phyloP scores from a whole-genome alignment of 2,888 invertebrate genomes.

The Clivina fossor region DNA sequence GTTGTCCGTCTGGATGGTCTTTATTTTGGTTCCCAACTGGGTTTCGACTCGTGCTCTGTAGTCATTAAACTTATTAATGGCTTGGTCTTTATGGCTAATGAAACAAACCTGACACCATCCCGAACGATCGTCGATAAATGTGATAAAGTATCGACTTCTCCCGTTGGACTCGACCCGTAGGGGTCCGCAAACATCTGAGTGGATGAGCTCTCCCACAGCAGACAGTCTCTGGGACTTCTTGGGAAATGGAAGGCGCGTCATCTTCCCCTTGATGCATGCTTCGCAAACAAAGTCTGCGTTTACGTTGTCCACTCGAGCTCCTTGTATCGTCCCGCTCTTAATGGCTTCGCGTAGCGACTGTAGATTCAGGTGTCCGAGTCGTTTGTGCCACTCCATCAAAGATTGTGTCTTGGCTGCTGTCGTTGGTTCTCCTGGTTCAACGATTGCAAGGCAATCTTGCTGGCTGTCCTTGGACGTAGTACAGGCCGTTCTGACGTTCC shows the following conservation, averaged over 20 bases:
- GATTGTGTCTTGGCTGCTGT: constrained; percentile 12
- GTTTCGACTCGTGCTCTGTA: constrained; percentile 37
- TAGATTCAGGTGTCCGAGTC: constrained; percentile 11
- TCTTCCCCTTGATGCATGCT: constrained; percentile 31
- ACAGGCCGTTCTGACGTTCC: not conserved
- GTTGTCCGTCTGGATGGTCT: constrained; percentile 39
- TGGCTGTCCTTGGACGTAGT: not conserved
- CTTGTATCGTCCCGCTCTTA: not conserved
- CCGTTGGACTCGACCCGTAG: constrained; percentile 31
- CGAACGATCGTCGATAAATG: constrained; percentile 37
- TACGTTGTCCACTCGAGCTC: constrained; percentile 24
- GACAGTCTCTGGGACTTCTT: constrained; percentile 19
- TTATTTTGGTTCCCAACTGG: constrained; percentile 36
- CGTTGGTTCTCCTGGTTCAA: constrained; percentile 2
- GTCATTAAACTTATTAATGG: constrained; percentile 36
- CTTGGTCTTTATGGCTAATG: constrained; percentile 38
- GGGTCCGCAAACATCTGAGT: constrained; percentile 35
- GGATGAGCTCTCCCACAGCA: constrained; percentile 25
- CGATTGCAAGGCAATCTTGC: not conserved
- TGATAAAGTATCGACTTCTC: constrained; percentile 33
- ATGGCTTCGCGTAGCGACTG: constrained; percentile 3
- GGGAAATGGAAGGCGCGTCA: constrained; percentile 27
- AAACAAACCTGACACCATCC: constrained; percentile 35
- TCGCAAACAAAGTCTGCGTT: constrained; percentile 23
- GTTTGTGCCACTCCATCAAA: not conserved